Conservation (phyloP, 2,113 vertebrate species). For the Seriola rivoliana region DNA sequence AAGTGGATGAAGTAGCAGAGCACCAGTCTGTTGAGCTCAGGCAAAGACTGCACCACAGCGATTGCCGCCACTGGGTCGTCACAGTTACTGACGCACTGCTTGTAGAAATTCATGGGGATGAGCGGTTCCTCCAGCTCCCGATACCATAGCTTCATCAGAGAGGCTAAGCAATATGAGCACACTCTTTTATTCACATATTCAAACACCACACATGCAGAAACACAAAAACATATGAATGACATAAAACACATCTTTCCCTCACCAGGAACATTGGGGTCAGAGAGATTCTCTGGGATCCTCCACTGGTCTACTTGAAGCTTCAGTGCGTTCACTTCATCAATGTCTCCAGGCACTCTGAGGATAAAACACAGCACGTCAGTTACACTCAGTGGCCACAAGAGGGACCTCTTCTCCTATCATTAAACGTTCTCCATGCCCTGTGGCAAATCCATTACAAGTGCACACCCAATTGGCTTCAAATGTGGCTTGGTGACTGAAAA, state of each 20-base stretch:
- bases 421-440: neutral
- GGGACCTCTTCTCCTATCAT: constrained; percentile 46
- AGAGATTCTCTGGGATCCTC: constrained; percentile 90
- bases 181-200: neutral
- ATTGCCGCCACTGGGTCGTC: constrained; percentile 90
- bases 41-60: constrained; percentile 89
- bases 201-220: neutral
- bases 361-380: constrained; percentile 29
- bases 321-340: constrained; percentile 93
- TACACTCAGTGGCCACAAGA: constrained; percentile 70
- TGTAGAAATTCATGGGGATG: constrained; percentile 92
- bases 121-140: constrained; percentile 93
- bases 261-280: constrained; percentile 93
- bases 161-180: constrained; percentile 79
- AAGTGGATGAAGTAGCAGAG: constrained; percentile 94
- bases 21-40: constrained; percentile 91
- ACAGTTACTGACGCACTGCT: constrained; percentile 90
- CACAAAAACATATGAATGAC: neutral
- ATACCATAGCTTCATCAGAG: constrained; percentile 93
- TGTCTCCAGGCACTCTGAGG: constrained; percentile 91
- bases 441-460: constrained; percentile 20
- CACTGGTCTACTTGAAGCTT: constrained; percentile 95
- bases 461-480: constrained; percentile 54
- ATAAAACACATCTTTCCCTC: constrained; percentile 29
- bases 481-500: constrained; percentile 38